Conservation (phyloP, 2,797 vertebrate genomes). For the Macropodus opercularis region DNA sequence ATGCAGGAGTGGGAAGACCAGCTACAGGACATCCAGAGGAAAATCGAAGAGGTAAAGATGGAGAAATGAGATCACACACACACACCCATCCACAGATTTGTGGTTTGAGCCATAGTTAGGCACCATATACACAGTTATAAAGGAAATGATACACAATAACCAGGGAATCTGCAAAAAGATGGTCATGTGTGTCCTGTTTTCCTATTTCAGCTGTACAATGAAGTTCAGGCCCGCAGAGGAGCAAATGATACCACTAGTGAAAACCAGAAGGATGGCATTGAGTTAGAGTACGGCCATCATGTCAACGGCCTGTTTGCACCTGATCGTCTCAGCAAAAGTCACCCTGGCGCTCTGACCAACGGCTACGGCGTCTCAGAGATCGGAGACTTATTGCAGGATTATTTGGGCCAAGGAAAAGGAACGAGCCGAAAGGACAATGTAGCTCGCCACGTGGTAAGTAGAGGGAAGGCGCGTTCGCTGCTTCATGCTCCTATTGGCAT, state of each 20-base stretch:
- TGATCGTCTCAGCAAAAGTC: constrained; percentile 42
- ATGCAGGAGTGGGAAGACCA: constrained; percentile 98
- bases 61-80: background rate
- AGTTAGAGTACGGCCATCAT: constrained; percentile 64
- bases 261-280: constrained; percentile 68
- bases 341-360: constrained; percentile 40
- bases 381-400: constrained; percentile 79
- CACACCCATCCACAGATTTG: too few relatives aligned
- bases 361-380: constrained; percentile 71
- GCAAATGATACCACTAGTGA: constrained; percentile 74
- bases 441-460: constrained; percentile 87
- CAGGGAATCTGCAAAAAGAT: background rate
- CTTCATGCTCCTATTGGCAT: constrained; percentile 36
- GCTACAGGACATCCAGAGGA: constrained; percentile 94
- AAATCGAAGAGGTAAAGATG: constrained; percentile 93
- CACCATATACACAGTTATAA: too few relatives aligned
- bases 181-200: constrained; percentile 18
- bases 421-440: constrained; percentile 76
- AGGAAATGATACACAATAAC: too few relatives aligned
- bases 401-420: constrained; percentile 73
- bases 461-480: constrained; percentile 1
- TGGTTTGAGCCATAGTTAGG: constrained; percentile 35
- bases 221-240: constrained; percentile 92
- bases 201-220: constrained; percentile 90
- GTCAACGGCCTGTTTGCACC: constrained; percentile 48